phyloP scores from a whole-genome alignment of 1,140 invertebrate genomes.

The Drosophila albomicans region DNA sequence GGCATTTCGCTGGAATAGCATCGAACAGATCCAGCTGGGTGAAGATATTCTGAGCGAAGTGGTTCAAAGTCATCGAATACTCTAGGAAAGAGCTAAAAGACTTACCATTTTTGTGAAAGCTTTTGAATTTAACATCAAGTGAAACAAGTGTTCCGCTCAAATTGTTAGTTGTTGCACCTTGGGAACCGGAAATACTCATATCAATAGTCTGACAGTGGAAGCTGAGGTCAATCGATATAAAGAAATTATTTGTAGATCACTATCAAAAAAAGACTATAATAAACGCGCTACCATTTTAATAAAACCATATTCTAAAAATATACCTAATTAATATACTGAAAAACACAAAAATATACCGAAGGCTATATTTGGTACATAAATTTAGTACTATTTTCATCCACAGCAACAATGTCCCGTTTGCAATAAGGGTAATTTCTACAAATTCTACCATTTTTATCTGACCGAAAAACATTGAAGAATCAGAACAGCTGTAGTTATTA shows the following conservation, averaged over 20 bases:
- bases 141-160: not conserved
- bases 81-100: not conserved
- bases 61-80: not conserved
- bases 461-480: too few species aligned
- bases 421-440: too few species aligned
- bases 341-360: too few species aligned
- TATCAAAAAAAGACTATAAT: too few species aligned
- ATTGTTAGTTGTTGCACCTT: not conserved
- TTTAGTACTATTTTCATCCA: too few species aligned
- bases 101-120: conserved; percentile 17
- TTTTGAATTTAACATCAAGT: not conserved
- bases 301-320: too few species aligned
- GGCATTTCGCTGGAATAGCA: conserved; percentile 35
- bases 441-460: too few species aligned
- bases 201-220: not conserved
- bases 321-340: too few species aligned
- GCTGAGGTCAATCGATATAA: not conserved
- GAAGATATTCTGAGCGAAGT: conserved; percentile 14
- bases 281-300: too few species aligned
- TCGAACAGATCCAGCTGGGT: conserved; percentile 41
- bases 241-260: not conserved
- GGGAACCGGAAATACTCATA: not conserved
- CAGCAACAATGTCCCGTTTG: too few species aligned
- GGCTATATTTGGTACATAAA: too few species aligned
- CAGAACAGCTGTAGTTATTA: too few species aligned